These are phyloP conservation scores for Luperina nickerlii DNA, from an alignment of 2,888 invertebrate species.

Conservation along the genomic window DNA sequence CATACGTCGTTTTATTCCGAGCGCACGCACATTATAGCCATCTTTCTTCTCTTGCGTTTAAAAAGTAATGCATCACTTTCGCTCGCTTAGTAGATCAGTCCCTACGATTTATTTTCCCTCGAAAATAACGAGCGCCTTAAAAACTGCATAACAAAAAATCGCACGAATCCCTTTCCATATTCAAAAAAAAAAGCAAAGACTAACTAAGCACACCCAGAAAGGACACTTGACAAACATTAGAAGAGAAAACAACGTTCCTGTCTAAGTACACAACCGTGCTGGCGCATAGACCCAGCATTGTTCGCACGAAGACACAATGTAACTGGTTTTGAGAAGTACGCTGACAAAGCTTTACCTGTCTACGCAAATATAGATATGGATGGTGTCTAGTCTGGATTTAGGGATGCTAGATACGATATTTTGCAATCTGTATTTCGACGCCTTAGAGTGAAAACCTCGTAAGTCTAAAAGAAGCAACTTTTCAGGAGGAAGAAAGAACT, in stretches of 20 bases:
- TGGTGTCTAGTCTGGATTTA: constrained; percentile 54
- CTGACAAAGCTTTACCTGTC: constrained; percentile 50
- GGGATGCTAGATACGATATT: constrained; percentile 46
- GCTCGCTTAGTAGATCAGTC: too few species aligned
- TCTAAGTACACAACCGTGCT: constrained; percentile 33
- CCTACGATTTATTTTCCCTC: too few species aligned
- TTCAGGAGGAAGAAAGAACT: too few species aligned
- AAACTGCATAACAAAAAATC: background rate
- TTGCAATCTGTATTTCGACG: too few species aligned
- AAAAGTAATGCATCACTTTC: too few species aligned
- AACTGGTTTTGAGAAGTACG: constrained; percentile 54
- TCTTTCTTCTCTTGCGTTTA: too few species aligned
- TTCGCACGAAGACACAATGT: constrained; percentile 53
- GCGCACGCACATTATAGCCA: too few species aligned
- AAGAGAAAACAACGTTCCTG: constrained; percentile 42
- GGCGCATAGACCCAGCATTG: constrained; percentile 30
- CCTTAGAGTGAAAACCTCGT: too few species aligned
- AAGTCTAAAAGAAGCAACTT: too few species aligned
- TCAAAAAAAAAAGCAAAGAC: constrained; percentile 36
- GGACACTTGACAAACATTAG: constrained; percentile 54
- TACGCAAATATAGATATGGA: constrained; percentile 52
- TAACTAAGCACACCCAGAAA: constrained; percentile 48
- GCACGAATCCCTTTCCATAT: constrained; percentile 1
- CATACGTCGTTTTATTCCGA: too few species aligned
- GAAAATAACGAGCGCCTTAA: too few species aligned